Percentiles rank a stretch among this genome's conserved stretches.
Conservation (phyloP, 2,797 vertebrate species). For the Hoplostethus atlanticus region DNA sequence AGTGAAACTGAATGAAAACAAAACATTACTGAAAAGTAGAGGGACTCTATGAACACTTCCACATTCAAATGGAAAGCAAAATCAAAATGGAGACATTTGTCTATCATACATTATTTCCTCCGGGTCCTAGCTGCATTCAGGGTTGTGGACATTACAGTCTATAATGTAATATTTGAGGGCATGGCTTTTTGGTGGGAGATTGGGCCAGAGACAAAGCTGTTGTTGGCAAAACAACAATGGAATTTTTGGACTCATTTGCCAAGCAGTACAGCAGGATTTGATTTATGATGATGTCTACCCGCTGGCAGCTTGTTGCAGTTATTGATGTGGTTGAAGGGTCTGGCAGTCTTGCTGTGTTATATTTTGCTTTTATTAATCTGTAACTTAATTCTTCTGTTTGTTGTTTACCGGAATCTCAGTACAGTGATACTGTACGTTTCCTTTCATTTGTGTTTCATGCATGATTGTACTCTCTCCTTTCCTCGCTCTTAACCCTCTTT, state of each 20-base stretch:
- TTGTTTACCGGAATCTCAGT: slow-evolving; percentile 40
- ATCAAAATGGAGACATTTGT: not conserved
- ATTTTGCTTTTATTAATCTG: slow-evolving; percentile 66
- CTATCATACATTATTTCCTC: not conserved
- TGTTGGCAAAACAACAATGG: slow-evolving; percentile 81
- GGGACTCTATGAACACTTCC: no score
- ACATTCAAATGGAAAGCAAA: not conserved
- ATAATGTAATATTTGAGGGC: slow-evolving; percentile 51
- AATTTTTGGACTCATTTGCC: slow-evolving; percentile 83
- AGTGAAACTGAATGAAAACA: no score
- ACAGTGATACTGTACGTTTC: slow-evolving; percentile 51
- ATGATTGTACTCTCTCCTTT: slow-evolving; percentile 51
- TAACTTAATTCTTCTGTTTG: slow-evolving; percentile 51
- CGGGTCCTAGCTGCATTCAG: slow-evolving; percentile 11
- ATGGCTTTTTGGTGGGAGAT: slow-evolving; percentile 50
- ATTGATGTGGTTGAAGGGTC: slow-evolving; percentile 69
- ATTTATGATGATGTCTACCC: slow-evolving; percentile 81
- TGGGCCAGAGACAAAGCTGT: slow-evolving; percentile 57
- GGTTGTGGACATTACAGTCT: slow-evolving; percentile 19
- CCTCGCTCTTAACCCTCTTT: slow-evolving; percentile 45
- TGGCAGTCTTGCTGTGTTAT: slow-evolving; percentile 40
- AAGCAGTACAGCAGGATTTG: slow-evolving; percentile 81
- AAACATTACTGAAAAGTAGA: no score
- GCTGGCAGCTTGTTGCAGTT: slow-evolving; percentile 83
- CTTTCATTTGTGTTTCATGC: slow-evolving; percentile 47